Conservation (phyloP, 2,113 vertebrate species). For the Theristicus caerulescens region DNA sequence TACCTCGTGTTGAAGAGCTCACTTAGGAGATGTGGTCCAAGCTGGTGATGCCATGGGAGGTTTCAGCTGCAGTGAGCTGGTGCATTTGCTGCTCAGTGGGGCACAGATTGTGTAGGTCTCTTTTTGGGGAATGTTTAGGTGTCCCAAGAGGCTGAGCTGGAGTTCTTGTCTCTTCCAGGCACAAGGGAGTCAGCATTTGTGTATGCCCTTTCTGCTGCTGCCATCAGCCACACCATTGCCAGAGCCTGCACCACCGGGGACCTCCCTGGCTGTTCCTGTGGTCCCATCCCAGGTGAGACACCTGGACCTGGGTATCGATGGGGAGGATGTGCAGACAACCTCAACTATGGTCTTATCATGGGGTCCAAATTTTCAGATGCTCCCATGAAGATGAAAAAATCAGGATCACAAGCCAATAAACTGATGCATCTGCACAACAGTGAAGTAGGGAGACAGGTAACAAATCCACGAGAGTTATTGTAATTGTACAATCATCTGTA, state of each 20-base stretch:
- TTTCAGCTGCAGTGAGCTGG: not conserved
- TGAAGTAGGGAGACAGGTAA: constrained; percentile 98
- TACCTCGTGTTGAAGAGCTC: not conserved
- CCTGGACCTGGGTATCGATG: constrained; percentile 96
- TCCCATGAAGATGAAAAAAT: constrained; percentile 98
- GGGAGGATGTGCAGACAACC: constrained; percentile 98
- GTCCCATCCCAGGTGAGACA: constrained; percentile 90
- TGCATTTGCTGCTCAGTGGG: not conserved
- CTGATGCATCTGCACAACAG: constrained; percentile 99
- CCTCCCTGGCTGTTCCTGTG: constrained; percentile 91
- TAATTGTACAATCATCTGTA: constrained; percentile 63
- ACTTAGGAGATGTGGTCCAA: not conserved
- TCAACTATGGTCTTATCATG: constrained; percentile 95
- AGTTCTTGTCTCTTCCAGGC: constrained; percentile 74
- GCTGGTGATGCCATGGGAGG: not conserved
- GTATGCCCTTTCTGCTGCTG: constrained; percentile 92
- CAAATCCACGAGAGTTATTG: constrained; percentile 67
- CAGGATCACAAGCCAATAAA: constrained; percentile 95
- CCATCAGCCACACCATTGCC: constrained; percentile 96
- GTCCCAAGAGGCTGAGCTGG: not conserved
- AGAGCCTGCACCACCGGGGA: constrained; percentile 94
- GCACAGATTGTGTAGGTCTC: not conserved
- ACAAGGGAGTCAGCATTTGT: constrained; percentile 96
- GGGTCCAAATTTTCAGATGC: constrained; percentile 98
- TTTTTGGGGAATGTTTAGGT: not conserved